Evolutionary conservation across 2,888 invertebrate genomes (phyloP).

Genomic region (Andricus curvator): DNA sequence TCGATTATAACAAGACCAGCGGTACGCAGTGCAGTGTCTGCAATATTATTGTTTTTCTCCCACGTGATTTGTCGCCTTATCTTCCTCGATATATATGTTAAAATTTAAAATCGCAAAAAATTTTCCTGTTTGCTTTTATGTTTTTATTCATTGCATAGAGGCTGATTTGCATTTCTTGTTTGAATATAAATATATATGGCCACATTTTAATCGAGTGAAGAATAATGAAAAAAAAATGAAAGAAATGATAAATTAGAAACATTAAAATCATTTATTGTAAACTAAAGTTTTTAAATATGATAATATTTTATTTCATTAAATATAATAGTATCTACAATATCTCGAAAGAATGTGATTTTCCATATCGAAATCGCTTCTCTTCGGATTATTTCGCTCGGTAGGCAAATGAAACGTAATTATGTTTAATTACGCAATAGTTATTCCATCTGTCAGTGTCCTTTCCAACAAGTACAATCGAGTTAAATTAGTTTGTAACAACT

Average conservation of each 20-base stretch:
- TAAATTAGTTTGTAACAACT: not conserved
- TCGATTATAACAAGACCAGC: constrained; percentile 54
- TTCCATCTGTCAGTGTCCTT: not conserved
- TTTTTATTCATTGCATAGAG: not conserved
- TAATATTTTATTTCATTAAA: not conserved
- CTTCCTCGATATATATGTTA: constrained; percentile 14
- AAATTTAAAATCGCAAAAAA: not conserved
- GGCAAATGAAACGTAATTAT: not conserved
- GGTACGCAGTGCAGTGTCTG: constrained; percentile 46
- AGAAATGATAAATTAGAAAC: not conserved
- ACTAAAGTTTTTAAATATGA: no score
- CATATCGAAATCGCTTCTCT: not conserved
- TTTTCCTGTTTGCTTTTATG: not conserved
- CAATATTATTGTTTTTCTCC: constrained; percentile 55
- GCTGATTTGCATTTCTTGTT: not conserved
- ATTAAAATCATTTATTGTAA: no score
- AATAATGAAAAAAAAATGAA: not conserved
- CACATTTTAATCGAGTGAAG: not conserved
- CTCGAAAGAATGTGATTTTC: not conserved
- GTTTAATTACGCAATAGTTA: not conserved
- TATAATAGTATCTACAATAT: not conserved
- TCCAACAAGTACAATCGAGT: not conserved
- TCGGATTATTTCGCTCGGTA: not conserved
- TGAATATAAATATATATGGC: not conserved
- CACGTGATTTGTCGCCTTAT: constrained; percentile 44